Percentiles rank a stretch among this genome's conserved stretches.
Conservation (phyloP, 2,113 vertebrate genomes). For the Scomber scombrus region DNA sequence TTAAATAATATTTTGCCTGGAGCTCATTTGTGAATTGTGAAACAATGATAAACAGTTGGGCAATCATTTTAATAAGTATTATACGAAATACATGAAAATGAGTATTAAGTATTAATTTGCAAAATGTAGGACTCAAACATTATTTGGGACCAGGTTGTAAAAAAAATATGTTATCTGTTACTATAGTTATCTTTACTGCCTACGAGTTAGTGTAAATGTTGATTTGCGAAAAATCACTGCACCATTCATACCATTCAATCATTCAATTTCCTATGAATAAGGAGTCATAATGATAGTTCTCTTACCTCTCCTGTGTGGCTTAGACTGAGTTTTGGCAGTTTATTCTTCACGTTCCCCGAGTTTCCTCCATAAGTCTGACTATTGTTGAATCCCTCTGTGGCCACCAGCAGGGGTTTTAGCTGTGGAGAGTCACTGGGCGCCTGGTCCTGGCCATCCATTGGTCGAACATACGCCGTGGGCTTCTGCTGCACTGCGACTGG, state of each 20-base stretch:
- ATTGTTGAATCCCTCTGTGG: slow-evolving; percentile 88
- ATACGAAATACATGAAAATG: no score
- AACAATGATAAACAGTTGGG: no score
- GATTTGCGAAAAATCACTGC: not conserved
- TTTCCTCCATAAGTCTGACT: slow-evolving; percentile 87
- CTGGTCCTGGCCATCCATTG: slow-evolving; percentile 97
- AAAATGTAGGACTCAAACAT: no score
- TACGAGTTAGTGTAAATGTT: not conserved
- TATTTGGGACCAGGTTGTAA: no score
- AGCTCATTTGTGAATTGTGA: no score
- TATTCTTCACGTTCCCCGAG: slow-evolving; percentile 88
- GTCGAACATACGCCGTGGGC: slow-evolving; percentile 93
- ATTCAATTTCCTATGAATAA: no score
- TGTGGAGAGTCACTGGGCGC: slow-evolving; percentile 91
- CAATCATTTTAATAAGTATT: no score
- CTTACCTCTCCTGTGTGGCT: slow-evolving; percentile 93
- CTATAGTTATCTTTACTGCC: not conserved
- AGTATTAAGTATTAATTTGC: no score
- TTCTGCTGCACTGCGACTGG: slow-evolving; percentile 91
- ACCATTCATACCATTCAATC: no score
- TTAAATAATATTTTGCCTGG: no score
- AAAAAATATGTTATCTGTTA: not conserved
- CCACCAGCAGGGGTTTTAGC: slow-evolving; percentile 90
- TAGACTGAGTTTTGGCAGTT: slow-evolving; percentile 95
- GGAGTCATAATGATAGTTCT: not conserved